Percentiles rank a stretch among this genome's conserved stretches.
Conservation (phyloP, 2,113 vertebrate genomes). For the Pantherophis guttatus region DNA sequence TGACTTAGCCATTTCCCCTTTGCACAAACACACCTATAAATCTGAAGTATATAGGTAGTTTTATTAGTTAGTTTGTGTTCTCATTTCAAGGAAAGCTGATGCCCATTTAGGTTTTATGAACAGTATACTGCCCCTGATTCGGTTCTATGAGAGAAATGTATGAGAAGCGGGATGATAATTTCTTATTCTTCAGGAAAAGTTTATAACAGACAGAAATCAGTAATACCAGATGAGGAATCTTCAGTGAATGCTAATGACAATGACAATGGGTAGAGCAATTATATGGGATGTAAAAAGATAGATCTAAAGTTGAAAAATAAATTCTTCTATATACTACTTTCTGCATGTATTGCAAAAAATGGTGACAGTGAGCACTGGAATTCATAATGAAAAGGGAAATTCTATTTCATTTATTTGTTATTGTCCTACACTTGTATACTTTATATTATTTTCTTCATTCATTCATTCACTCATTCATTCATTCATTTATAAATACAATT, state of each 20-base stretch:
- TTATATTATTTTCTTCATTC: neutral
- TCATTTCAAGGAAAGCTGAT: neutral
- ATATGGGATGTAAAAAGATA: neutral
- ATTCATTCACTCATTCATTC: no score
- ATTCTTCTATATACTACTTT: neutral
- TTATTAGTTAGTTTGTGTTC: neutral
- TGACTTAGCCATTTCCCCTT: neutral
- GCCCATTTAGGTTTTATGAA: no score
- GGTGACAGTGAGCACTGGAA: neutral
- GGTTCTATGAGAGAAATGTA: neutral
- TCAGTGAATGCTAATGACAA: no score
- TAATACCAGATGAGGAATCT: no score
- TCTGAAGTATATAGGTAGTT: no score
- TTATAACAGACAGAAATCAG: no score
- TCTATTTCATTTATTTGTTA: neutral
- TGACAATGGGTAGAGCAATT: neutral
- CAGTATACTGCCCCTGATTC: neutral
- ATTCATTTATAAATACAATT: neutral
- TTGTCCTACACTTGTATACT: neutral
- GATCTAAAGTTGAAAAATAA: neutral
- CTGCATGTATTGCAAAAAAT: neutral
- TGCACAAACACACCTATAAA: neutral
- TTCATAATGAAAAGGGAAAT: neutral
- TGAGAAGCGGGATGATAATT: no score
- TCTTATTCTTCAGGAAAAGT: no score